Base-by-base conservation (phyloP, 1,140 invertebrate genomes). In the Thaumetopoea pityocampa region DNA sequence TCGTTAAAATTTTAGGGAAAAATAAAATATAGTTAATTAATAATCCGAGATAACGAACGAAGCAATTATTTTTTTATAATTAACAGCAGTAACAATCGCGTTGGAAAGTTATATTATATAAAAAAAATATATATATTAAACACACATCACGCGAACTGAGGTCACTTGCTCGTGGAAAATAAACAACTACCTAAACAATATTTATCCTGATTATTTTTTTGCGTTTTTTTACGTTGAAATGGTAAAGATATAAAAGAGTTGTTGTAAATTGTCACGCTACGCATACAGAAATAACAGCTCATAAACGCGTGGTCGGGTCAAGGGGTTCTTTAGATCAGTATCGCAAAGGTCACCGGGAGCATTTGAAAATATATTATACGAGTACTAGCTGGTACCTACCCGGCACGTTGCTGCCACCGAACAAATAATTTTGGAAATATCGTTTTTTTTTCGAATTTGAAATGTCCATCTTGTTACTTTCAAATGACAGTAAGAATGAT, bases 251-350 rank as follows among this genome's bases (percentile, higher is more conserved):
- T 14, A 43, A 22, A 26, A 32, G 14, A 45, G 44, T 40, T 37
- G 34, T 27, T 23, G 20, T 20, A 42, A 32, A 22, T 7, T 34
- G 53, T 47, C 53, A 56, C 53, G 53, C 53, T 23, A 56, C 45
- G 24, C 29, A 26, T 47, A 43, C 47, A 43, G 26, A 47, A 51
- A 47, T 47, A 51, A 14, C 20, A 19, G 16, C 8, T 24, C 22
- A 35, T 28, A 19, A 44, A 22, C 2, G n/a, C 8, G 24, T 20
- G 33, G 42, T 29, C 33, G 32, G 24, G 16, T 29, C 26, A 24
- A 38, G 14, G 29, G 9, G 23, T 29, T 14, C 3, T 44, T 43
- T 32, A 19, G 23, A 44, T 44, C 18, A 28, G 9, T 23, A 44
- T 22, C 41, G 37, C 12, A 12, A 45, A 38, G 22, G 23, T 17